phyloP scores from a whole-genome alignment of 1,140 invertebrate genomes.

The Diprion similis region DNA sequence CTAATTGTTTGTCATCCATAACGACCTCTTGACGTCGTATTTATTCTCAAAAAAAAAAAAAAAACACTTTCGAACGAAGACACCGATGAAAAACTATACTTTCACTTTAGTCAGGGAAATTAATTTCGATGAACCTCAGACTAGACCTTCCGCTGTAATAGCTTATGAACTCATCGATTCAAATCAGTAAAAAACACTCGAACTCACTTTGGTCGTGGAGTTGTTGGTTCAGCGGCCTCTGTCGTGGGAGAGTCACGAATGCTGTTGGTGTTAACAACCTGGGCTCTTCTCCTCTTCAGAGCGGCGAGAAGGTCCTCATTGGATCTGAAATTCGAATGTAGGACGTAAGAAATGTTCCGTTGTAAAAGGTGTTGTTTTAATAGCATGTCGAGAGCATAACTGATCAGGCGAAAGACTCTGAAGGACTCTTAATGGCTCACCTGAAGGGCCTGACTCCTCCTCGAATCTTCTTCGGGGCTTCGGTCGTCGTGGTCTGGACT shows the following conservation, averaged over 20 bases:
- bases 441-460: constrained; percentile 66
- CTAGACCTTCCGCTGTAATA: no score
- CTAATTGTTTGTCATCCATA: no score
- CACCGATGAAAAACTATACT: no score
- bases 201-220: constrained; percentile 43
- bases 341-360: background rate
- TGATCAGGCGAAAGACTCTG: no score
- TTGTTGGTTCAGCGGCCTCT: constrained; percentile 34
- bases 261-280: constrained; percentile 43
- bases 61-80: no score
- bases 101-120: background rate
- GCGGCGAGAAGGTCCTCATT: constrained; percentile 76
- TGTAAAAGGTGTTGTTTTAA: no score
- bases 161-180: background rate
- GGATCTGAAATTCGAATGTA: constrained; percentile 67
- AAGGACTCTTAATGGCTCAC: constrained; percentile 24
- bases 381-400: no score
- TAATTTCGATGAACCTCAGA: background rate
- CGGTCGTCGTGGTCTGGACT: constrained; percentile 68
- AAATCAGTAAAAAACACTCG: background rate
- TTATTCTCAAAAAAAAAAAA: constrained; percentile 11
- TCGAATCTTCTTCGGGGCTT: constrained; percentile 67
- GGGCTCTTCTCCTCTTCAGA: constrained; percentile 70
- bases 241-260: constrained; percentile 33
- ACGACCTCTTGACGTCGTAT: no score